Base-by-base conservation (phyloP, 1,140 invertebrate genomes). In the Caenorhabditis tropicalis region DNA sequence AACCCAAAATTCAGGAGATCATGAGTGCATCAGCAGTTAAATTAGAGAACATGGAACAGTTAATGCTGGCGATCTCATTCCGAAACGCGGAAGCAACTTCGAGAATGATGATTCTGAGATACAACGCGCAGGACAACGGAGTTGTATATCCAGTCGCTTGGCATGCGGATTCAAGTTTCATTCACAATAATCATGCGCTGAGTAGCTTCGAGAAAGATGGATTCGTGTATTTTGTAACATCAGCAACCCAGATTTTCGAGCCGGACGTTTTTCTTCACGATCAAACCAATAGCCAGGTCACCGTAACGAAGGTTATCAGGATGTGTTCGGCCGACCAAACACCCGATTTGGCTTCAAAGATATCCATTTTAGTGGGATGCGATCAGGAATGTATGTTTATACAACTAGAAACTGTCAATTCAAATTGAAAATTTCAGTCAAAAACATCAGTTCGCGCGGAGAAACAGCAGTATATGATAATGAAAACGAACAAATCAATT, bases 371-470 rank as follows among this genome's bases (percentile, higher is more conserved):
- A 27, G 65, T 74, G 1, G 65, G 65, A 43, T 74, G 65, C 21
- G 65, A 74, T 24, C 65, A 74, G 27, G 65, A 74, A 43, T 46
- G 65, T 74, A 74, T 43, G 65, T 3, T 74, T 46, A 12, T 16
- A 1, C 21, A 29, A 36, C 29, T 24, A 39, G 21, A 46, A 46
- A 24, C 12, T 74, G 7, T 7, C 7, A 12, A 24, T 27, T 12
- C 39, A 43, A 27, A 36, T 36, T n/a, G 10, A 2, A 2, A 2
- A 16, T 39, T 65, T 46, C 21, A 74, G 65, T 46, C 10, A 39
- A 24, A 74, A 74, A 43, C n/a, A 74, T 74, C 6, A 74, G 65
- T 27, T 74, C 65, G 2, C 65, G 36, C 0, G 65, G 65, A 1
- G 65, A 74, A 43, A 43, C 65, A 10, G 65, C 65, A 1, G 21